phyloP scores from a whole-genome alignment of 1,140 invertebrate genomes.

The Plectus sambesii region DNA sequence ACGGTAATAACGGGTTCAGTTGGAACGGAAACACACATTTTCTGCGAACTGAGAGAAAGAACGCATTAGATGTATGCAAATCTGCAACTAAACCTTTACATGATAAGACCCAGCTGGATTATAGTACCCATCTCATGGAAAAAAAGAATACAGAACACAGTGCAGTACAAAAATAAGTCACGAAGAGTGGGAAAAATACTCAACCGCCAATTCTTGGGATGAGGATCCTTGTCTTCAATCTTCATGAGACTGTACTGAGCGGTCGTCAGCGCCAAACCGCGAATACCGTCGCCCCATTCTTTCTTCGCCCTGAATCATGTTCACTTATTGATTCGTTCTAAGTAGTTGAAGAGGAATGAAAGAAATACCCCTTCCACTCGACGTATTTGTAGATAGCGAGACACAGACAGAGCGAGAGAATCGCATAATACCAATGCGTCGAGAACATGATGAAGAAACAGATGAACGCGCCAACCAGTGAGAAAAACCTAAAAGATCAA shows the following conservation, averaged over 20 bases:
- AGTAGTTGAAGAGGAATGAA: slow-evolving; percentile 11
- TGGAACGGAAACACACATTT: no score
- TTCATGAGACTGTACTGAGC: slow-evolving; percentile 72
- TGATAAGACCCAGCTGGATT: no score
- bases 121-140: no score
- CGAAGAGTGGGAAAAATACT: slow-evolving; percentile 73
- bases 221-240: slow-evolving; percentile 41
- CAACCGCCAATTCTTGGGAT: slow-evolving; percentile 43
- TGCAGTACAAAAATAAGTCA: slow-evolving; percentile 78
- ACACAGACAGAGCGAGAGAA: slow-evolving; percentile 86
- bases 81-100: no score
- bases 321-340: background rate
- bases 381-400: slow-evolving; percentile 96
- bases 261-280: slow-evolving; percentile 87
- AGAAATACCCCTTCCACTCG: slow-evolving; percentile 80
- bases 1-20: no score
- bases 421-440: slow-evolving; percentile 95
- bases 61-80: no score
- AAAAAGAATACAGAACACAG: no score
- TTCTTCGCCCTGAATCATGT: slow-evolving; percentile 71
- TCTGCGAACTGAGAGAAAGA: no score
- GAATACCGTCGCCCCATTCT: slow-evolving; percentile 98
- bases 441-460: slow-evolving; percentile 99
- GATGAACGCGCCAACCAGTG: slow-evolving; percentile 75
- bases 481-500: slow-evolving; percentile 59